These are phyloP conservation scores for Cyrtonyx montezumae DNA, from an alignment of 2,113 vertebrate species.

Conservation along the genomic window DNA sequence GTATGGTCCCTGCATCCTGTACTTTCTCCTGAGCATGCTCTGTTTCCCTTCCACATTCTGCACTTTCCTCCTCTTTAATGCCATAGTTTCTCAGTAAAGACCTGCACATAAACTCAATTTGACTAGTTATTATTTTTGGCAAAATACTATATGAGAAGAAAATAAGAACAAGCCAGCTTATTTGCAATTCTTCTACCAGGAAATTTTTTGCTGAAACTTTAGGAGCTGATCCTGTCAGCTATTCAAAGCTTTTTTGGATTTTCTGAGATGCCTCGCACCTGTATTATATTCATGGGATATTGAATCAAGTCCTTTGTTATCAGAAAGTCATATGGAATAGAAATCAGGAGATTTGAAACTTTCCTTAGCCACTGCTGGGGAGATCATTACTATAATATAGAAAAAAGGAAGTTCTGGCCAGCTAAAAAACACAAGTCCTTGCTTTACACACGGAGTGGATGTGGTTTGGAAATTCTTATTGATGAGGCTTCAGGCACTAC, in stretches of 20 bases:
- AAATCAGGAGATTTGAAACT: not conserved
- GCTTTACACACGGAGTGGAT: not conserved
- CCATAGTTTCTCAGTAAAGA: not conserved
- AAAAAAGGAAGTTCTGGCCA: not conserved
- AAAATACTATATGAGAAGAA: slow-evolving; percentile 1
- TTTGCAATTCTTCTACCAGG: not conserved
- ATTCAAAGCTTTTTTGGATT: slow-evolving; percentile 19
- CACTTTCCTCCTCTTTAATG: not conserved
- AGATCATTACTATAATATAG: not conserved
- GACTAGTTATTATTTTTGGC: not conserved
- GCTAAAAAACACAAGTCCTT: not conserved
- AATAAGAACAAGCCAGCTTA: slow-evolving; percentile 7
- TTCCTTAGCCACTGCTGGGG: not conserved
- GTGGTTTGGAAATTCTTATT: not conserved
- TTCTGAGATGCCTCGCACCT: slow-evolving; percentile 2
- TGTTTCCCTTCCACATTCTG: not conserved
- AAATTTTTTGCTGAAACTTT: not conserved
- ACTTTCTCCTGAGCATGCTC: not conserved
- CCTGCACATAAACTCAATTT: not conserved
- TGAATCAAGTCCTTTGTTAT: slow-evolving; percentile 23
- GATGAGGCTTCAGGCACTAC: not conserved
- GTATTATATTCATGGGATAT: not conserved
- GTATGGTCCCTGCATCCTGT: not conserved
- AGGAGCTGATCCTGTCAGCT: not conserved
- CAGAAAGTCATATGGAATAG: not conserved